Percentiles rank a stretch among this genome's conserved stretches.
Evolutionary conservation across 2,113 vertebrate genomes (phyloP).

Genomic region (Osmerus mordax): DNA sequence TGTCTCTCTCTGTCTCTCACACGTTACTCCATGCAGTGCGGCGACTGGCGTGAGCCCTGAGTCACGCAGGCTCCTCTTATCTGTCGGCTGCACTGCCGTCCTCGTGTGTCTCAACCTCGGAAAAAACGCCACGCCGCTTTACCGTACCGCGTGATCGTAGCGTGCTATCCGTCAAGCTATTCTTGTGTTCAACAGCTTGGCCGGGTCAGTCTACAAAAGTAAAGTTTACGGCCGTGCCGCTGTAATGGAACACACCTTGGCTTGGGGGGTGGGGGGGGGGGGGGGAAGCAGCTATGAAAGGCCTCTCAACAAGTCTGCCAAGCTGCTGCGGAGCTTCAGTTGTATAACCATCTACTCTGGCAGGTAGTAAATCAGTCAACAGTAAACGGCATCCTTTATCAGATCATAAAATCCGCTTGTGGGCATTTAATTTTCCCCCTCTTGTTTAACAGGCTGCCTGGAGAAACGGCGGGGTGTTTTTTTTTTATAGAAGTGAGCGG

Average conservation of each 20-base stretch:
- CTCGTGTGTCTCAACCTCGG: no score
- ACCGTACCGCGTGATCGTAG: neutral
- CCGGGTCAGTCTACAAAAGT: neutral
- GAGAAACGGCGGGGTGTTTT: constrained; percentile 48
- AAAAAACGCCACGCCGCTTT: no score
- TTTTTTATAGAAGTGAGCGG: constrained; percentile 62
- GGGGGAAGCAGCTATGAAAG: constrained; percentile 46
- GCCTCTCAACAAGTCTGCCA: constrained; percentile 47
- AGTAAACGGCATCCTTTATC: constrained; percentile 75
- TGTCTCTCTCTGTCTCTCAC: no score
- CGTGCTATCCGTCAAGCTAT: neutral
- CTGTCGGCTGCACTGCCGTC: no score
- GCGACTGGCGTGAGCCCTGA: no score
- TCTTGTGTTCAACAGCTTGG: constrained; percentile 6
- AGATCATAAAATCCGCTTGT: constrained; percentile 75
- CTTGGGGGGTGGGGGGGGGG: constrained; percentile 26
- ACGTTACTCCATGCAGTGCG: no score
- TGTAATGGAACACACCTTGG: constrained; percentile 29
- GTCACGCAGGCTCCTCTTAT: no score
- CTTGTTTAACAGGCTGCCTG: constrained; percentile 65
- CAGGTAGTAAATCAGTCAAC: constrained; percentile 73
- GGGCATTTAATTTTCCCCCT: constrained; percentile 69
- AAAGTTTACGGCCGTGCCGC: neutral
- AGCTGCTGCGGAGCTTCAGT: constrained; percentile 47
- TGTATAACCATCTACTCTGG: constrained; percentile 63